Conservation (phyloP, 2,113 vertebrate genomes). For the Balaenoptera acutorostrata region DNA sequence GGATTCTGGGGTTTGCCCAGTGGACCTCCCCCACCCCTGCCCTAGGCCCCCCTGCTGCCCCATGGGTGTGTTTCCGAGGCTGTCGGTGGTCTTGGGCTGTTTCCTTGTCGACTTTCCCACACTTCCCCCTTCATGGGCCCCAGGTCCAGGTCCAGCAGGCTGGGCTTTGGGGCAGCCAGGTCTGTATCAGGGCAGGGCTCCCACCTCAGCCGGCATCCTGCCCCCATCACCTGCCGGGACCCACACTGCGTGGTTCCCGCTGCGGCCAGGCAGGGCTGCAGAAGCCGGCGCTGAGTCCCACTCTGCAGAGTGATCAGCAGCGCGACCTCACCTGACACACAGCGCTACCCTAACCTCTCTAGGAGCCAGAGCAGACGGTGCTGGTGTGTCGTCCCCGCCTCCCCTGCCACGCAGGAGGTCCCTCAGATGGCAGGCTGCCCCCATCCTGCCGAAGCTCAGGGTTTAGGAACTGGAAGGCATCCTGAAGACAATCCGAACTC, state of each 20-base stretch:
- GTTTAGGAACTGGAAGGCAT: background rate
- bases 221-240: background rate
- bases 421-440: background rate
- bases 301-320: background rate
- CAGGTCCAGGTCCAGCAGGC: background rate
- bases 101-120: background rate
- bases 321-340: background rate
- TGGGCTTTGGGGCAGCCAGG: background rate
- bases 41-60: background rate
- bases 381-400: background rate
- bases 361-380: background rate
- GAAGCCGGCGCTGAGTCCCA: background rate
- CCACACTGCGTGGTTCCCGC: fast-evolving
- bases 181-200: background rate
- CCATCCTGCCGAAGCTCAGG: background rate
- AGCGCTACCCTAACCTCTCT: background rate
- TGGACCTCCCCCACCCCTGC: background rate
- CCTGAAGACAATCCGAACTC: background rate
- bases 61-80: fast-evolving
- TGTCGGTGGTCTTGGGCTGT: too few species aligned
- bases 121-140: background rate
- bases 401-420: background rate
- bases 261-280: fast-evolving
- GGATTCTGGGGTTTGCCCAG: background rate
- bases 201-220: background rate